Evolutionary conservation across 2,797 vertebrate species (phyloP).

Genomic region (Enteromius afrohamiltoni): DNA sequence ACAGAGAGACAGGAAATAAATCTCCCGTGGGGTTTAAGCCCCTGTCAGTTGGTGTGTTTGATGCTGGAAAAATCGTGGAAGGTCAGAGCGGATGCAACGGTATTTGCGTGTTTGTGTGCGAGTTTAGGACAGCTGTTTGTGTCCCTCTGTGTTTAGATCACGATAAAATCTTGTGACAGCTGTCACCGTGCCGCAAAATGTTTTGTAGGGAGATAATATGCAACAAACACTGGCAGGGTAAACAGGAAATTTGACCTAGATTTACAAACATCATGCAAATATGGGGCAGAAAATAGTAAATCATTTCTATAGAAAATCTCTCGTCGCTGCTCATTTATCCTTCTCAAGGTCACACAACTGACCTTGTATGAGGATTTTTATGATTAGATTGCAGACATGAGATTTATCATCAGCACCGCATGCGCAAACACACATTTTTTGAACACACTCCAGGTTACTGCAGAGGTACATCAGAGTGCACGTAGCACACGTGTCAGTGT

Average conservation of each 20-base stretch:
- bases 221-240: conserved; percentile 3
- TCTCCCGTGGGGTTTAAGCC: conserved; percentile 32
- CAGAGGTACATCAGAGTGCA: not conserved
- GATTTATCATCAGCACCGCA: not conserved
- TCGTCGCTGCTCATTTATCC: not conserved
- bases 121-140: conserved; percentile 32
- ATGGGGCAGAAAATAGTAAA: not conserved
- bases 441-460: conserved; percentile 28
- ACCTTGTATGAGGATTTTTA: not conserved
- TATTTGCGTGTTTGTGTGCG: not conserved
- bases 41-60: conserved; percentile 16
- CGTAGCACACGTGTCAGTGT: conserved; percentile 41
- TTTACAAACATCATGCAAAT: not conserved
- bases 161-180: conserved; percentile 6
- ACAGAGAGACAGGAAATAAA: conserved; percentile 10
- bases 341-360: conserved; percentile 52
- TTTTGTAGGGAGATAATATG: conserved; percentile 21
- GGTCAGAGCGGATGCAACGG: not conserved
- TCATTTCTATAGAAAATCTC: not conserved
- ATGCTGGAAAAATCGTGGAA: not conserved
- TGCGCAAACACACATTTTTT: conserved; percentile 2
- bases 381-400: not conserved
- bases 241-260: conserved; percentile 11
- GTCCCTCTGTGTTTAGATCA: conserved; percentile 10
- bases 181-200: conserved; percentile 23